Evolutionary conservation across 2,888 invertebrate species (phyloP).

Genomic region (Eristalis pertinax): DNA sequence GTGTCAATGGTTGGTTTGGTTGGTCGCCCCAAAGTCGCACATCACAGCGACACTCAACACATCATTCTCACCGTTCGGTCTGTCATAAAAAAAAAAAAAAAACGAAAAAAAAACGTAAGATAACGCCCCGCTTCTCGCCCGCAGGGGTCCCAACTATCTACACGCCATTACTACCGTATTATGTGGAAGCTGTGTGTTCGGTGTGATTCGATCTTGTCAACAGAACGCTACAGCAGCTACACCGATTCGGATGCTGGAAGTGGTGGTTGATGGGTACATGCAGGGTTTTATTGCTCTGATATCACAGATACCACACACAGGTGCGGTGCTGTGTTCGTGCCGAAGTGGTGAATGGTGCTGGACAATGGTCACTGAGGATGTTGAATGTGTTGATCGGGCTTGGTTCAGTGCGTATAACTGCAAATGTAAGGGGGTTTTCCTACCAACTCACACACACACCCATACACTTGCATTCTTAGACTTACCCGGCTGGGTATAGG

Average conservation of each 20-base stretch:
- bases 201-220: slow-evolving; percentile 73
- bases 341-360: slow-evolving; percentile 37
- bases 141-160: slow-evolving; percentile 44
- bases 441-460: slow-evolving; percentile 14
- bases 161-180: slow-evolving; percentile 66
- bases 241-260: slow-evolving; percentile 57
- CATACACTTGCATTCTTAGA: not conserved
- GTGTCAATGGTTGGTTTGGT: slow-evolving; percentile 75
- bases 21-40: slow-evolving; percentile 69
- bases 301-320: slow-evolving; percentile 70
- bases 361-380: slow-evolving; percentile 47
- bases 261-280: slow-evolving; percentile 51
- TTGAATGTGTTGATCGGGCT: slow-evolving; percentile 10
- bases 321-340: slow-evolving; percentile 30
- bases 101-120: slow-evolving; percentile 17
- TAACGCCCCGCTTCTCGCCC: slow-evolving; percentile 23
- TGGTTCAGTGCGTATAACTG: slow-evolving; percentile 57
- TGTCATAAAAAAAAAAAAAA: slow-evolving; percentile 58
- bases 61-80: slow-evolving; percentile 65
- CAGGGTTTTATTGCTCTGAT: slow-evolving; percentile 67
- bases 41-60: slow-evolving; percentile 69
- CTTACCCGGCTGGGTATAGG: not conserved
- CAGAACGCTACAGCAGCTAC: slow-evolving; percentile 64
- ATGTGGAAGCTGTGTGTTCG: slow-evolving; percentile 70
- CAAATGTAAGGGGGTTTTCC: slow-evolving; percentile 56